Evolutionary conservation across 2,797 vertebrate genomes (phyloP).

Genomic region (Brotula barbata): DNA sequence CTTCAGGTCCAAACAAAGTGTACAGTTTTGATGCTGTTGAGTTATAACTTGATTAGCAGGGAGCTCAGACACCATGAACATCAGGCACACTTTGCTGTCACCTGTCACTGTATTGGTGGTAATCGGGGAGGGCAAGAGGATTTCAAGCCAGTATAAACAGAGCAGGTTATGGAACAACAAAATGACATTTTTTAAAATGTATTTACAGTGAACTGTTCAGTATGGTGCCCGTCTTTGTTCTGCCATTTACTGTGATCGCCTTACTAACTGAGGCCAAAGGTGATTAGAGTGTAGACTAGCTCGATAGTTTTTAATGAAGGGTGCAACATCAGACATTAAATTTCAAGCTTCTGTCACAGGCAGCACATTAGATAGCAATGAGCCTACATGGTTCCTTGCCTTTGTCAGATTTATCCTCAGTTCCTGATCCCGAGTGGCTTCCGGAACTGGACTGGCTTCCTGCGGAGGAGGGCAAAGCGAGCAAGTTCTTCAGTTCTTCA

Average conservation of each 20-base stretch:
- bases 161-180: too few species aligned
- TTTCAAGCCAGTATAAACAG: too few species aligned
- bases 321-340: too few species aligned
- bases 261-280: constrained; percentile 1
- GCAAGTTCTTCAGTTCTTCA: constrained; percentile 88
- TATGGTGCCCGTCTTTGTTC: too few species aligned
- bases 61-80: too few species aligned
- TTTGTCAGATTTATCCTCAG: constrained; percentile 95
- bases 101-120: too few species aligned
- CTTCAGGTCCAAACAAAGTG: too few species aligned
- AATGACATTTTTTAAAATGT: too few species aligned
- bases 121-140: too few species aligned
- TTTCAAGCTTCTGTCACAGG: neutral
- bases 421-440: constrained; percentile 85
- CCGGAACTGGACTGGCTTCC: constrained; percentile 89
- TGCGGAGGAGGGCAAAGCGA: constrained; percentile 89
- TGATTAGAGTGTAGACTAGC: neutral
- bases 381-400: constrained; percentile 72
- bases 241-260: neutral
- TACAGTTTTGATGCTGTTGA: too few species aligned
- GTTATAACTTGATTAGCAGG: too few species aligned
- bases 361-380: neutral
- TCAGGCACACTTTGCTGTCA: too few species aligned
- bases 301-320: neutral
- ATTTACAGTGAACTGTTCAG: neutral